phyloP scores from a whole-genome alignment of 92 coral and sea anemone species.

The Pocillopora meandrina region DNA sequence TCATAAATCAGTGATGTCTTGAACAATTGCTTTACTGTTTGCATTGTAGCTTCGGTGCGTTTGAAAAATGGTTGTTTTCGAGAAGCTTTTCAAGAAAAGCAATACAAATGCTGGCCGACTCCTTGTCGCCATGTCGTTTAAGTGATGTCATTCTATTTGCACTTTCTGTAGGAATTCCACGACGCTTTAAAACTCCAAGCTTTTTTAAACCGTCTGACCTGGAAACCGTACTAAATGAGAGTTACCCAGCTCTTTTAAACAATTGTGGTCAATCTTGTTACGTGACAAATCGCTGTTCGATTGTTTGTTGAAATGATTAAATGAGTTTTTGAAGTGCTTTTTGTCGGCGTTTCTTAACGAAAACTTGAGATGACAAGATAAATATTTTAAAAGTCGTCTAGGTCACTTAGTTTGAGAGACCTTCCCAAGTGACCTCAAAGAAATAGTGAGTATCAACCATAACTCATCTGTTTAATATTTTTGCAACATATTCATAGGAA shows the following conservation, averaged over 20 bases:
- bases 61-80: background rate
- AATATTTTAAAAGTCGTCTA: background rate
- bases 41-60: background rate
- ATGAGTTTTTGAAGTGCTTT: background rate
- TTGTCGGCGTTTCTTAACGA: constrained; percentile 3
- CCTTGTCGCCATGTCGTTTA: background rate
- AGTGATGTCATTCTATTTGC: background rate
- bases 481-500: too few species aligned
- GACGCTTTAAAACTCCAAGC: background rate
- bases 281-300: constrained; percentile 22
- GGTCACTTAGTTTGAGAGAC: background rate
- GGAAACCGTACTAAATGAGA: background rate
- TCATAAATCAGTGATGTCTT: constrained; percentile 10
- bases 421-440: too few species aligned
- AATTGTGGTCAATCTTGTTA: background rate
- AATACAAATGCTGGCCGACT: background rate
- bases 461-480: too few species aligned
- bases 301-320: constrained; percentile 16
- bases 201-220: background rate
- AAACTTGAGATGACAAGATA: background rate
- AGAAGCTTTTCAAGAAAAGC: background rate
- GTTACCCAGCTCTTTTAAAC: background rate
- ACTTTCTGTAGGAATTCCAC: too few species aligned
- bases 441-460: too few species aligned
- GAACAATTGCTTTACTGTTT: constrained; percentile 22